Base-by-base conservation (phyloP, 1,140 invertebrate species). In the Wasmannia auropunctata region DNA sequence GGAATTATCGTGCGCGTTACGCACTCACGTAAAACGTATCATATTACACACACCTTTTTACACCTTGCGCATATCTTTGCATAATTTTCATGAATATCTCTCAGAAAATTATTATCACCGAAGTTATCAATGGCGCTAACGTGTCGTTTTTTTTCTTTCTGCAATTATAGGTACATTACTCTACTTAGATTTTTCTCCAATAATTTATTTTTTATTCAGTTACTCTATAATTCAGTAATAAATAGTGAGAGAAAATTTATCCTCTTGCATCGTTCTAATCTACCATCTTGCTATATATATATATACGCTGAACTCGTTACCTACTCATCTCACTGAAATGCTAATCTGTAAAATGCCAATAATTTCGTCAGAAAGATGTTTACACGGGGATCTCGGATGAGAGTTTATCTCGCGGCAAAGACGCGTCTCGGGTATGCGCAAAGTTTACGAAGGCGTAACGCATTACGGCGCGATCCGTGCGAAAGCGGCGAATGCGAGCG, bases 371-470 rank as follows among this genome's bases (percentile, higher is more conserved):
- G 69, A 63, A n/a, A n/a, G n/a, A 49, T 63, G 72, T 63, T 63
- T 77, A 49, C 43, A 63, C 43, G 31, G 28, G 43, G 22, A 28
- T 40, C 28, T 28, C 19, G n/a, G 8, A n/a, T 7, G 31, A 37
- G 25, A 31, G 60, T 77, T 85, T 58, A 56, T 85, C 81, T 85
- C 72, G n/a, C 31, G n/a, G n/a, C 7, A 28, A 10, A 67, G 81
- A 51, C 31, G 81, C 70, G 54, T 31, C 80, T 84, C 22, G 56
- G 37, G 28, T 14, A 31, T 3, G 28, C 31, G 7, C 70, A 34
- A 76, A 51, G 43, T 77, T 60, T n/a, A 43, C 75, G 40, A 40
- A 74, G 67, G 79, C 72, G 79, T 83, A 83, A 86, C 46, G 67
- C 54, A 28, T 62, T 60, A 37, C 25, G 25, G 46, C 31, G 43